phyloP scores from a whole-genome alignment of 2,888 invertebrate species.

The Limnephilus marmoratus region DNA sequence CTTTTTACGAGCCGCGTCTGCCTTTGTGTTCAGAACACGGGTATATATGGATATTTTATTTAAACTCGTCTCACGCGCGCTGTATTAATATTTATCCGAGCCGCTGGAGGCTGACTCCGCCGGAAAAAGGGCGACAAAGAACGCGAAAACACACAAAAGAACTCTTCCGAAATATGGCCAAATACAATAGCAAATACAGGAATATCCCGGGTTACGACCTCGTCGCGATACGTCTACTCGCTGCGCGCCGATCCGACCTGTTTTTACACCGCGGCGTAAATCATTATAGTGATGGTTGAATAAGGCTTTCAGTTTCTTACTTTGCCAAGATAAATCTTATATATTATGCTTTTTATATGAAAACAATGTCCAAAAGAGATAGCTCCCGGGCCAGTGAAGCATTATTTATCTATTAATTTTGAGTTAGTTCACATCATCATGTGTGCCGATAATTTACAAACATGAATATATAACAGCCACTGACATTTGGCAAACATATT shows the following conservation, averaged over 20 bases:
- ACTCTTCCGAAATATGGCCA: constrained; percentile 26
- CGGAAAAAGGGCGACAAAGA: constrained; percentile 46
- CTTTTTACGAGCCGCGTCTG: constrained; percentile 4
- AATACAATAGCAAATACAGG: neutral
- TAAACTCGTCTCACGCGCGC: constrained; percentile 42
- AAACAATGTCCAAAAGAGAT: no score
- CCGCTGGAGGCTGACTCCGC: constrained; percentile 25
- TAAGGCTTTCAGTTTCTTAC: neutral
- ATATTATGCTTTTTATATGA: neutral
- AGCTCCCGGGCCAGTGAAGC: no score
- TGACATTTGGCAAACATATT: no score
- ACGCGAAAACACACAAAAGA: constrained; percentile 35
- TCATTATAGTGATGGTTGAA: neutral
- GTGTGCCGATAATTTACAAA: no score
- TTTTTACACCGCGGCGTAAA: neutral
- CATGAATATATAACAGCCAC: no score
- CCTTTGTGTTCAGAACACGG: constrained; percentile 8
- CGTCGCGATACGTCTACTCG: neutral
- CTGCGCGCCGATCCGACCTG: neutral
- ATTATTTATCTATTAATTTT: no score
- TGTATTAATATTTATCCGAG: constrained; percentile 43
- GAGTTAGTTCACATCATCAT: no score
- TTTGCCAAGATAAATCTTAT: neutral
- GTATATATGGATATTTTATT: constrained; percentile 44
- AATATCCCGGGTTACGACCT: neutral